phyloP scores from a whole-genome alignment of 2,888 invertebrate genomes.

The Itoplectis maculator region DNA sequence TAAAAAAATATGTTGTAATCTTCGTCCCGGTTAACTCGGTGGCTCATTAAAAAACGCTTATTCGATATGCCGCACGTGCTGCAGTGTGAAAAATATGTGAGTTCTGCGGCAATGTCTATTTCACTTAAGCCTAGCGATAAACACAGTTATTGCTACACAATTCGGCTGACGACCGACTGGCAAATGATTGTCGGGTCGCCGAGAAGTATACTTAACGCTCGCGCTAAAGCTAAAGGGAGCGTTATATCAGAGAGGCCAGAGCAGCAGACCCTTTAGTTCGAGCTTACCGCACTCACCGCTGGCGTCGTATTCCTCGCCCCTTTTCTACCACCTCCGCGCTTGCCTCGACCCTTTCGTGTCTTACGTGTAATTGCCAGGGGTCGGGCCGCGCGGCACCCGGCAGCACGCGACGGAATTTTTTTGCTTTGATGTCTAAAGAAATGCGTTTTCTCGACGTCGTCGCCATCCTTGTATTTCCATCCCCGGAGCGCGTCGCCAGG shows the following conservation, averaged over 20 bases:
- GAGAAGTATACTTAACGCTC: not conserved
- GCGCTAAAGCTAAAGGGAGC: not conserved
- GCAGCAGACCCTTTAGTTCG: not conserved
- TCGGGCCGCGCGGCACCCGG: conserved; percentile 57
- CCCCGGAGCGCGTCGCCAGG: conserved; percentile 19
- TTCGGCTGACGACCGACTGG: not conserved
- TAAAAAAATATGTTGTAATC: too few species aligned
- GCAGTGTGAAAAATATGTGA: not conserved
- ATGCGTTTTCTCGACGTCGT: conserved; percentile 52
- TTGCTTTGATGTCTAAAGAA: conserved; percentile 75
- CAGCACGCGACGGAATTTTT: conserved; percentile 66
- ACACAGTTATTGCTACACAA: not conserved
- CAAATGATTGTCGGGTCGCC: not conserved
- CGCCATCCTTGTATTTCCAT: conserved; percentile 40
- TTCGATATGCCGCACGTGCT: too few species aligned
- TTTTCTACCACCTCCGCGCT: conserved; percentile 27
- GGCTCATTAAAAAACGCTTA: too few species aligned
- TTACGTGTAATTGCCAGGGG: conserved; percentile 72
- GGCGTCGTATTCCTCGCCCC: conserved; percentile 12
- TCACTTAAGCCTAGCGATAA: not conserved
- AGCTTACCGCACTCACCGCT: conserved; percentile 31
- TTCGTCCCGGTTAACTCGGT: too few species aligned
- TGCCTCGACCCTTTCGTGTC: conserved; percentile 53
- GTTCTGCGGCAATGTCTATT: not conserved
- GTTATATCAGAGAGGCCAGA: not conserved